These are phyloP conservation scores for Urocitellus parryii DNA, from an alignment of 2,113 vertebrate genomes.

Conservation along the genomic window DNA sequence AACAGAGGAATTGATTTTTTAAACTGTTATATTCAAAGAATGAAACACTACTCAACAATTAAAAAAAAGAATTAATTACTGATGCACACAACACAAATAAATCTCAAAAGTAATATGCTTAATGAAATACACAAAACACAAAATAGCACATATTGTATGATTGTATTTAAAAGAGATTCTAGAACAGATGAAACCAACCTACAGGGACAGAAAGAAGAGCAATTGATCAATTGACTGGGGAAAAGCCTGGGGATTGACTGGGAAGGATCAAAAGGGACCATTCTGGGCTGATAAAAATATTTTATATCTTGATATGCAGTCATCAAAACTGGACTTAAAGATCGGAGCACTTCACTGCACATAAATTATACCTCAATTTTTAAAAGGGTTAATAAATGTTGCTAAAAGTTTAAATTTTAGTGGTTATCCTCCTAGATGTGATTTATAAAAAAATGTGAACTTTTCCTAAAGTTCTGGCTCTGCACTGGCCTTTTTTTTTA, in stretches of 20 bases:
- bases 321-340: constrained; percentile 48
- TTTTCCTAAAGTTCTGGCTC: neutral
- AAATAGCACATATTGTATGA: neutral
- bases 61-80: neutral
- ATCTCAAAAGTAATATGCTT: constrained; percentile 24
- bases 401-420: constrained; percentile 15
- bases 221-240: neutral
- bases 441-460: neutral
- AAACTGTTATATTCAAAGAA: neutral
- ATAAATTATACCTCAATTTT: neutral
- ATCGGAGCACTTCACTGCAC: neutral
- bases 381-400: neutral
- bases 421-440: neutral
- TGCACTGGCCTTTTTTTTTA: neutral
- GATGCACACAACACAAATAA: neutral
- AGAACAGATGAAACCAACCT: neutral
- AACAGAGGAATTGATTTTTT: neutral
- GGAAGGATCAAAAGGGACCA: neutral
- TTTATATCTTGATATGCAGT: neutral
- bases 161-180: neutral
- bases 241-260: neutral
- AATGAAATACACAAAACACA: constrained; percentile 38
- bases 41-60: neutral
- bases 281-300: neutral
- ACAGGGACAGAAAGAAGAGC: neutral